Conservation (phyloP, 1,140 invertebrate genomes). For the Pseudomyrmex dendroicus region DNA sequence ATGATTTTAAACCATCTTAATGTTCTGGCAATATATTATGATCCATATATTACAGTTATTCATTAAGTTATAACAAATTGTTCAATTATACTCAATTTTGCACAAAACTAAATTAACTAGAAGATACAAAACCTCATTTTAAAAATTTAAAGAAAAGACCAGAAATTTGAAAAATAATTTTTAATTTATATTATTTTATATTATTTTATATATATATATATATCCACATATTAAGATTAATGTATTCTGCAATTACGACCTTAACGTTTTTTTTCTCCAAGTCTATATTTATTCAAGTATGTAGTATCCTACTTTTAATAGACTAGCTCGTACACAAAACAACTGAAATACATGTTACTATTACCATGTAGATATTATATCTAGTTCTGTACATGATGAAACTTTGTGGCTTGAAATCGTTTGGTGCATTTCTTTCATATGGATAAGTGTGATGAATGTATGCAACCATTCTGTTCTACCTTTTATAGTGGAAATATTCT, state of each 20-base stretch:
- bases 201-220: too few species aligned
- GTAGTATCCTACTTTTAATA: neutral
- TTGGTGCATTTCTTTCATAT: neutral
- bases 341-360: neutral
- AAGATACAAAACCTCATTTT: neutral
- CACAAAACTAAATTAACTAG: neutral
- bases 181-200: too few species aligned
- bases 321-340: slow-evolving; percentile 13
- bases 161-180: too few species aligned
- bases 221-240: too few species aligned
- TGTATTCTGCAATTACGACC: neutral
- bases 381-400: slow-evolving; percentile 30
- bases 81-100: too few species aligned
- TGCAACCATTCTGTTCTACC: neutral
- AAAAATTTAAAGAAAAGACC: too few species aligned
- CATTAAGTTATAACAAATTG: too few species aligned
- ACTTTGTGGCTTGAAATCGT: neutral
- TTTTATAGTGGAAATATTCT: slow-evolving; percentile 4
- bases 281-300: neutral
- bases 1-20: neutral
- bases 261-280: neutral
- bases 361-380: neutral
- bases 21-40: neutral
- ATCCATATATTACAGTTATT: too few species aligned
- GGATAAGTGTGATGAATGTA: neutral